Base-by-base conservation (phyloP, 2,888 invertebrate species). In the Lycocerus yunnanus region DNA sequence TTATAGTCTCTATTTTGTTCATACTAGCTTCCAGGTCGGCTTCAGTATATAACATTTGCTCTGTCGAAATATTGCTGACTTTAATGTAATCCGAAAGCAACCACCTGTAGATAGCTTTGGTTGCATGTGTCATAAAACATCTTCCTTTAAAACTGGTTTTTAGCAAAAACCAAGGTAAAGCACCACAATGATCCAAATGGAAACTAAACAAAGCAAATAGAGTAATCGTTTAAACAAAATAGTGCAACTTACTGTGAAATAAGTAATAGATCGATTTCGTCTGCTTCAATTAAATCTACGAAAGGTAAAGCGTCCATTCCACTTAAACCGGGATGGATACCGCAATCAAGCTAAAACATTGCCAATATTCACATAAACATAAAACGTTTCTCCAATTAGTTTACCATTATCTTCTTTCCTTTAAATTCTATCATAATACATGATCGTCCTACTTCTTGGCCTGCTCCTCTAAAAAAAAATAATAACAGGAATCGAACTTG, bases 101-200 rank as follows among this genome's bases (percentile, higher is more conserved):
- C 98, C 99, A 99, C 79, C 98, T 90, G 86, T 99, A 99, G 83
- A 99, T 99, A 20, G 99, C 99, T 89, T 99, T 99, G 0, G 99
- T 98, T 0, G 99, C 99, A 85, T 99, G 99, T 0, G 99, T 99
- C 99, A 99, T 99, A 85, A 98, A 99, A 86, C 98, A 98, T 60
- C 98, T 91, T 0, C 99, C 98, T 83, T 97, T 97, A 87, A 99
- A 99, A 70, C 95, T 96, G 0, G 99, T 99, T 87, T 99, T 99
- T 83, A 95, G 93, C 21, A 99, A 89, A 86, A 99, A 98, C 97
- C 98, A 99, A 0, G 99, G 99, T 73, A 99, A 87, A 0, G 98
- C 99, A 1, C 99, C 99, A 82, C 97, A 97, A 88, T 99, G 99
- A 86, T 99, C 99, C 85, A 99, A 89, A 88, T 99, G 99, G 86